Conservation (phyloP, 1,140 invertebrate genomes). For the Meloidogyne exigua region DNA sequence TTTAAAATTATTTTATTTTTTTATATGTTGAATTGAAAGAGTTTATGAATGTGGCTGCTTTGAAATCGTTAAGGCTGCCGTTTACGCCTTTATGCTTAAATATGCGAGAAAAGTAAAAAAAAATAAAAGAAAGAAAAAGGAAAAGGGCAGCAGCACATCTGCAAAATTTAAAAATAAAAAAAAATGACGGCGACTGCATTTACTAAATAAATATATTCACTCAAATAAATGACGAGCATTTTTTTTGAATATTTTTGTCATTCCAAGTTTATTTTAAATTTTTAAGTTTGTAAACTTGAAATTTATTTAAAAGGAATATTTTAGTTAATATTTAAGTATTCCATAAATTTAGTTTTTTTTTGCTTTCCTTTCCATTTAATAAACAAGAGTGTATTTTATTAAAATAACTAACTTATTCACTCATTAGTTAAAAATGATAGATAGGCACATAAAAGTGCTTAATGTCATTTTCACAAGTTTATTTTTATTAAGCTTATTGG, state of each 20-base stretch:
- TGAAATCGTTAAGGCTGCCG: neutral
- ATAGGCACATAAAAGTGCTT: neutral
- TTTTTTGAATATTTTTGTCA: neutral
- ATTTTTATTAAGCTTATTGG: neutral
- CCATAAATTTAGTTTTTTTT: too few species aligned
- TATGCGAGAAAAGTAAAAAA: conserved; percentile 2
- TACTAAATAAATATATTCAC: neutral
- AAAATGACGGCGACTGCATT: neutral
- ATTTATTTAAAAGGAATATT: too few species aligned
- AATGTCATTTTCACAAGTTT: neutral
- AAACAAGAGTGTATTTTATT: too few species aligned
- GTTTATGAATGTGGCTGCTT: neutral
- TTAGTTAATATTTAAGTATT: too few species aligned
- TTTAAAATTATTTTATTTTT: neutral
- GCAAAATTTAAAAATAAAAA: neutral
- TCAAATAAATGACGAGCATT: neutral
- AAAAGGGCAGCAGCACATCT: too few species aligned
- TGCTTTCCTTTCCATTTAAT: too few species aligned
- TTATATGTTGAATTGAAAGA: neutral
- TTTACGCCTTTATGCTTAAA: neutral
- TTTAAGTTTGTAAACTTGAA: too few species aligned
- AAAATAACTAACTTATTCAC: too few species aligned
- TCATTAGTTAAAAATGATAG: neutral
- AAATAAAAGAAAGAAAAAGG: neutral
- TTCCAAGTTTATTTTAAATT: neutral